A percentile compares a stretch with the other conserved stretches of the same genome.
Conservation (phyloP, 2,797 vertebrate genomes). For the Chromobotia macracanthus region DNA sequence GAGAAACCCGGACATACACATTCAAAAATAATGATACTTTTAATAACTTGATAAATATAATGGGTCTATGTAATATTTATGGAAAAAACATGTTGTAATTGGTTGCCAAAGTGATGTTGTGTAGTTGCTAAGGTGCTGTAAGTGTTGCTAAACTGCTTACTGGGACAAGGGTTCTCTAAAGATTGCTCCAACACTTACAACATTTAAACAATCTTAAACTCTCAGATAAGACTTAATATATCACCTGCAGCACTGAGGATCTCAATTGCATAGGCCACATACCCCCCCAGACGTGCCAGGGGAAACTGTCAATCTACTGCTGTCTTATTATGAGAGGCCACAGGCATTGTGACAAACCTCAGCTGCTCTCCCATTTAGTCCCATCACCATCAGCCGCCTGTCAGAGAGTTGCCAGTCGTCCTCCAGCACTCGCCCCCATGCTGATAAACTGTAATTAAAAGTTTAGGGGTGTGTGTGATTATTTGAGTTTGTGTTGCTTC, state of each 20-base stretch:
- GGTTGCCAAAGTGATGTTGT: no score
- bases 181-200: no score
- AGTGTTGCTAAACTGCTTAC: no score
- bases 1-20: neutral
- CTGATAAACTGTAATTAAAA: constrained; percentile 39
- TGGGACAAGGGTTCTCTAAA: no score
- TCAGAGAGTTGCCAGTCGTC: constrained; percentile 43
- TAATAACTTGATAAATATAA: no score
- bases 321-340: constrained; percentile 41
- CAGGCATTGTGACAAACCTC: constrained; percentile 42
- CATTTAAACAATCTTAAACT: neutral
- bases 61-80: no score
- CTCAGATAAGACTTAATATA: constrained; percentile 23
- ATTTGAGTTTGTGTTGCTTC: neutral
- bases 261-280: neutral
- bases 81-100: no score
- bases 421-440: constrained; percentile 2
- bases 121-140: no score
- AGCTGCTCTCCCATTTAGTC: constrained; percentile 50
- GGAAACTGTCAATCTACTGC: constrained; percentile 18
- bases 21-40: no score
- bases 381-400: constrained; percentile 56
- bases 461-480: neutral
- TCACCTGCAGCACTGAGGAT: neutral
- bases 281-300: neutral